Base-by-base conservation (phyloP, 2,113 vertebrate species). In the Lynx canadensis region DNA sequence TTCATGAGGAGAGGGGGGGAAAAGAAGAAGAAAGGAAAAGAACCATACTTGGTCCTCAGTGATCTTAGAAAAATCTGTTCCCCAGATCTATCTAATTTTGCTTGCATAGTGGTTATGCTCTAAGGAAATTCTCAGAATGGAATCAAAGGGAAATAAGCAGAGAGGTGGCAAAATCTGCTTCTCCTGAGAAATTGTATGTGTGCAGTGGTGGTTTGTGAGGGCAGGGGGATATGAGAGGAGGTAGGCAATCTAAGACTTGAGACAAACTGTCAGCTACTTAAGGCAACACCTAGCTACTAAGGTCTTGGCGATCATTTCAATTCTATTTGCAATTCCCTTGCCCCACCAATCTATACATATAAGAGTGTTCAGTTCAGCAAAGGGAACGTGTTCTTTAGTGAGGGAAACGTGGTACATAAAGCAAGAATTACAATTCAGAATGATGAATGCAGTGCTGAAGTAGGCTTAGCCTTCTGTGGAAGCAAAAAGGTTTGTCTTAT, bases 11-110 rank as follows among this genome's bases (percentile, higher is more conserved):
- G 7, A 15, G 19, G 55, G 21, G 57, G 21, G 16, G 36, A 50
- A 66, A n/a, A 33, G 21, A 57, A 18, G 8, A n/a, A 85, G 45
- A 73, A 89, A 95, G 45, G 5, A 36, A 81, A 92, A 91, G 69
- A 97, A 10, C 52, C 71, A 79, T 27, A 50, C 5, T 89, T 85
- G 33, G 29, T 89, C 36, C 50, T 94, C 14, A 33, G 48, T 91
- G 52, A 86, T 91, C 92, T 96, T 29, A 88, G 65, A 94, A 83
- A 93, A 97, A 85, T 80, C 38, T 87, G 41, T 91, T 97, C 57
- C 25, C 55, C 88, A 95, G 84, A 81, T 87, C 55, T 82, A 81
- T 57, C 31, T 95, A 81, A 21, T 66, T 97, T 92, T 92, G 68
- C 48, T 89, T 96, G 45, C 76, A 38, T n/a, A 68, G 74, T 76